Conservation (phyloP, 2,888 invertebrate genomes). For the Meiosimyza decipiens region DNA sequence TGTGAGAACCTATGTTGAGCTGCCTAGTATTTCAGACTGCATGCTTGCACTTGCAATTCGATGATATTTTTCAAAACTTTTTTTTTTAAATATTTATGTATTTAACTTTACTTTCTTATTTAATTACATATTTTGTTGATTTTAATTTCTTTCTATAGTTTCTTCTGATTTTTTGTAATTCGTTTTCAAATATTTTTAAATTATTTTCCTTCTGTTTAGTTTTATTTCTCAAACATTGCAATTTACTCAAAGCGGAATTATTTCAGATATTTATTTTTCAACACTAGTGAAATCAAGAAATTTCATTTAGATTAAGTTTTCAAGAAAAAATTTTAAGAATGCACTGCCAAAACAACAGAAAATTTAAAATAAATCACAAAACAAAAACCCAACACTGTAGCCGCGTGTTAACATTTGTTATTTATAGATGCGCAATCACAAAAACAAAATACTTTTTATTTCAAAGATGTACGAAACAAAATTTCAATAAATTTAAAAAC, state of each 20-base stretch:
- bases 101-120: no score
- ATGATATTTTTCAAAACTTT: slow-evolving; percentile 21
- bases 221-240: background rate
- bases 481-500: no score
- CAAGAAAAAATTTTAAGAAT: background rate
- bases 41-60: no score
- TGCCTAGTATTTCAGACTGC: no score
- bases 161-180: background rate
- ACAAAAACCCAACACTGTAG: background rate
- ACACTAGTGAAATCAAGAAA: slow-evolving; percentile 11
- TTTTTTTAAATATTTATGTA: slow-evolving; percentile 22
- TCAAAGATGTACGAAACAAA: no score
- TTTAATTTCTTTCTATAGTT: background rate
- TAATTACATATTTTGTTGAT: background rate
- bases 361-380: background rate
- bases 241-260: slow-evolving; percentile 13
- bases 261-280: slow-evolving; percentile 10
- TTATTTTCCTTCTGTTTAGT: background rate
- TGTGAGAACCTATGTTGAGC: no score
- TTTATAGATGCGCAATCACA: slow-evolving; percentile 24
- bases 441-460: slow-evolving; percentile 12
- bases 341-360: background rate
- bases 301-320: slow-evolving; percentile 2
- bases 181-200: background rate
- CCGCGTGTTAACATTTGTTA: slow-evolving; percentile 25